These are phyloP conservation scores for Arnoldichthys spilopterus DNA, from an alignment of 2,797 vertebrate species.

Conservation along the genomic window DNA sequence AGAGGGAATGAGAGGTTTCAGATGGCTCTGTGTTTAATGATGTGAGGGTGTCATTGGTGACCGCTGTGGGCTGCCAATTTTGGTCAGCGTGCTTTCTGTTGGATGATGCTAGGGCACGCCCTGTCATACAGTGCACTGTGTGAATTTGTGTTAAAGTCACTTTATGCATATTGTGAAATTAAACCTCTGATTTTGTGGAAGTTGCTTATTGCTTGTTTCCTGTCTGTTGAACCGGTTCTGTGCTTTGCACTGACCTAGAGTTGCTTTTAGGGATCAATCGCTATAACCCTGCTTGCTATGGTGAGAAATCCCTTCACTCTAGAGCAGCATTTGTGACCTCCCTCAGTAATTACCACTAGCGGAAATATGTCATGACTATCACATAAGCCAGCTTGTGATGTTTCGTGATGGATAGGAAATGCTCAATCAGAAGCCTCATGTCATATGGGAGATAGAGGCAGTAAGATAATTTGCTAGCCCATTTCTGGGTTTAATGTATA, in stretches of 20 bases:
- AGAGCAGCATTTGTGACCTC: constrained; percentile 6
- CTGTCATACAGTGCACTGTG: constrained; percentile 44
- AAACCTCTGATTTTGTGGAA: not conserved
- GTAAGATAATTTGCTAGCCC: not conserved
- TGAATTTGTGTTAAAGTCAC: constrained; percentile 18
- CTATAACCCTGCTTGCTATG: not conserved
- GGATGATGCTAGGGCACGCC: constrained; percentile 72
- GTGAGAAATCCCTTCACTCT: constrained; percentile 2
- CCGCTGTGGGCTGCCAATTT: constrained; percentile 79
- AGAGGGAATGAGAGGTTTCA: constrained; percentile 70
- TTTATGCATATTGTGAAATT: not conserved
- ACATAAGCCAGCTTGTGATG: not conserved
- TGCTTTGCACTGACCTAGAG: too few relatives aligned
- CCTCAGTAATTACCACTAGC: constrained; percentile 5
- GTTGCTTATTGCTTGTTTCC: not conserved
- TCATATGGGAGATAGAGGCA: not conserved
- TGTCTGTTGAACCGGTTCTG: not conserved
- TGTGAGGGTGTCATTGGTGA: constrained; percentile 71
- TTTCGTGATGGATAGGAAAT: not conserved
- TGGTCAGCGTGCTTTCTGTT: constrained; percentile 72
- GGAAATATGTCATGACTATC: not conserved
- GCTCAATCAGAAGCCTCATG: not conserved
- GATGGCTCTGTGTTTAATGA: constrained; percentile 73
- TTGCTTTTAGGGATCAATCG: not conserved
- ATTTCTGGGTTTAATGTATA: constrained; percentile 4